Percentiles rank a stretch among this genome's conserved stretches.
Evolutionary conservation across 1,140 invertebrate species (phyloP).

Genomic region (Brachystomella parvula): DNA sequence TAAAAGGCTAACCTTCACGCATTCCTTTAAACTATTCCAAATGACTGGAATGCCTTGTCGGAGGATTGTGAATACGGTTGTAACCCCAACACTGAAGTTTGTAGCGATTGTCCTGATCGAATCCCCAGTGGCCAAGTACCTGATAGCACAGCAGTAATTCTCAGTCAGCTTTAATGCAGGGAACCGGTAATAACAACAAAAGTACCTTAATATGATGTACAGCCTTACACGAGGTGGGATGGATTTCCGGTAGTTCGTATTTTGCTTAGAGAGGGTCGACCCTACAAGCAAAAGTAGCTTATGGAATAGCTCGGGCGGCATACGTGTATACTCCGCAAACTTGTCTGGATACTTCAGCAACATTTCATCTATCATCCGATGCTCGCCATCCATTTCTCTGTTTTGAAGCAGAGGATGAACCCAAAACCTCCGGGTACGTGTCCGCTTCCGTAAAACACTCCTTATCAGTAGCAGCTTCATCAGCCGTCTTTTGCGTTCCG

Average conservation of each 20-base stretch:
- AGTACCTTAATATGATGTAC: conserved; percentile 2
- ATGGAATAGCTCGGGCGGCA: conserved; percentile 15
- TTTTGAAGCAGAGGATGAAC: conserved; percentile 22
- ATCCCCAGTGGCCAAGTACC: conserved; percentile 22
- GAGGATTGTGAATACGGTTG: conserved; percentile 20
- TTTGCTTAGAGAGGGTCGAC: conserved; percentile 11
- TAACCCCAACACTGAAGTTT: conserved; percentile 22
- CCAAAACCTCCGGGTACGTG: conserved; percentile 17
- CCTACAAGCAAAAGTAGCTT: conserved; percentile 14
- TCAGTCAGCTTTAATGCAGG: background rate
- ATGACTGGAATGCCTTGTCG: conserved; percentile 1
- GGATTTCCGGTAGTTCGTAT: conserved; percentile 19
- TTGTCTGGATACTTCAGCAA: conserved; percentile 16
- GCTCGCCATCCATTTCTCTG: conserved; percentile 18
- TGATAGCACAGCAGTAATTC: background rate
- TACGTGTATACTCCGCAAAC: conserved; percentile 19
- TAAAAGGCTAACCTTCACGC: conserved; percentile 16
- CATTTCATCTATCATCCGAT: conserved; percentile 23
- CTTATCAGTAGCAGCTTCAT: conserved; percentile 7
- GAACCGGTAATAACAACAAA: background rate
- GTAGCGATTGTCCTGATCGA: conserved; percentile 17
- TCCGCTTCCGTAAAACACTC: background rate
- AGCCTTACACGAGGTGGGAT: conserved; percentile 12
- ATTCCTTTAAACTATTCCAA: conserved; percentile 12
- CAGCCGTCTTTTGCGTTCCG: background rate